Evolutionary conservation across 2,113 vertebrate species (phyloP).

Genomic region (Rhea americana): DNA sequence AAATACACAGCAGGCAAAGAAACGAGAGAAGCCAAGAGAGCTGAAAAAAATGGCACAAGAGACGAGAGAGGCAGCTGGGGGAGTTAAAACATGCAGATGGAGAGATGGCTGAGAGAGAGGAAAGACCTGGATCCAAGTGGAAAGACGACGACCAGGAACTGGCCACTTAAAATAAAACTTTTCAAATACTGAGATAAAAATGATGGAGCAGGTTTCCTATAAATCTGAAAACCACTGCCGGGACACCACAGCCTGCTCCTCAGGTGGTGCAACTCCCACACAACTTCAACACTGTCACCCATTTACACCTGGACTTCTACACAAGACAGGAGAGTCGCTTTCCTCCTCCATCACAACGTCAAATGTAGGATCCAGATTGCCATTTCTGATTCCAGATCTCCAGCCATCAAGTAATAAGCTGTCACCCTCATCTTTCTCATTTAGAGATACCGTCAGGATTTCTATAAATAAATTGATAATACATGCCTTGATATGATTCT

Average conservation of each 20-base stretch:
- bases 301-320: background rate
- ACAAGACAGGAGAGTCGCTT: background rate
- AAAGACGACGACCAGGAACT: slow-evolving; percentile 46
- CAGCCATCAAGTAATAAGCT: background rate
- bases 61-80: slow-evolving; percentile 73
- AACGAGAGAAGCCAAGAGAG: slow-evolving; percentile 69
- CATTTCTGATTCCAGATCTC: background rate
- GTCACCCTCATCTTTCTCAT: background rate
- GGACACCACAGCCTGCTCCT: background rate
- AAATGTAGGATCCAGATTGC: background rate
- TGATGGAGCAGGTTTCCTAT: rapidly evolving
- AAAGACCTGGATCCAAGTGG: slow-evolving; percentile 71
- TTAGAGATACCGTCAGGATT: background rate
- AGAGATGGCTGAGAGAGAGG: slow-evolving; percentile 76
- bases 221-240: background rate
- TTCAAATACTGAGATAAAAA: background rate
- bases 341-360: background rate
- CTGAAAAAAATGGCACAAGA: slow-evolving; percentile 73
- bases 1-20: slow-evolving; percentile 65
- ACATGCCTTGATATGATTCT: background rate
- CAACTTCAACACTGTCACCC: background rate
- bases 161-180: slow-evolving; percentile 55
- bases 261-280: background rate
- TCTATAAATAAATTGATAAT: background rate
- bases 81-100: slow-evolving; percentile 79